Base-by-base conservation (phyloP, 2,113 vertebrate species). In the Urocolius indicus region DNA sequence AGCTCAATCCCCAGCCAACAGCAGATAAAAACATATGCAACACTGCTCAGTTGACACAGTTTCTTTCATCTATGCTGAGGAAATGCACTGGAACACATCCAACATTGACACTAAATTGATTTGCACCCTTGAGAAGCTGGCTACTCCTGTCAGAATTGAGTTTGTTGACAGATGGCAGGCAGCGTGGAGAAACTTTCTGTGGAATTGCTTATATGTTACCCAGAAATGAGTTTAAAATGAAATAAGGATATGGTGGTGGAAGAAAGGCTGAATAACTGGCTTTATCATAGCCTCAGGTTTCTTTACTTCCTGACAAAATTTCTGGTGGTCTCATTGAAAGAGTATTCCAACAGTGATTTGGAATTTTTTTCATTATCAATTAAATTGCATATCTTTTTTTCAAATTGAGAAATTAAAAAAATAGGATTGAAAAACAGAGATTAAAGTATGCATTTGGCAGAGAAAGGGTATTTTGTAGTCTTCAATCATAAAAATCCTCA, bases 41-140 rank as follows among this genome's bases (percentile, higher is more conserved):
- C 69, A 78, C 58, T 84, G 76, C 83, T 96, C 92, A 93, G 68
- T 84, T 97, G 94, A 97, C 93, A 97, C 78, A 95, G 94, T 96
- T 97, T 87, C 93, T 94, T 94, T 93, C 89, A 95, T 94, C 90
- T 95, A 93, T 82, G 91, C 89, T 95, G 90, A 95, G 89, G 94
- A 97, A 97, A 97, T 78, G 76, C 87, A 87, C 74, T 98, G 98
- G 93, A 97, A 93, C 41, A 79, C 57, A 87, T 96, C 97, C 97
- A 98, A 73, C 24, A 49, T 55, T 91, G 88, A 93, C 83, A 96
- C 91, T 95, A 97, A 97, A 97, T 98, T 97, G 96, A 96, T 98
- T 97, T 95, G 95, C 96, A 98, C 92, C 81, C 95, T 86, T 97
- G 91, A 97, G 93, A 97, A 96, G 83, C 95, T 97, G 96, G 85